These are phyloP conservation scores for Epistrophella euchroma DNA, from an alignment of 2,888 invertebrate genomes.

Conservation along the genomic window DNA sequence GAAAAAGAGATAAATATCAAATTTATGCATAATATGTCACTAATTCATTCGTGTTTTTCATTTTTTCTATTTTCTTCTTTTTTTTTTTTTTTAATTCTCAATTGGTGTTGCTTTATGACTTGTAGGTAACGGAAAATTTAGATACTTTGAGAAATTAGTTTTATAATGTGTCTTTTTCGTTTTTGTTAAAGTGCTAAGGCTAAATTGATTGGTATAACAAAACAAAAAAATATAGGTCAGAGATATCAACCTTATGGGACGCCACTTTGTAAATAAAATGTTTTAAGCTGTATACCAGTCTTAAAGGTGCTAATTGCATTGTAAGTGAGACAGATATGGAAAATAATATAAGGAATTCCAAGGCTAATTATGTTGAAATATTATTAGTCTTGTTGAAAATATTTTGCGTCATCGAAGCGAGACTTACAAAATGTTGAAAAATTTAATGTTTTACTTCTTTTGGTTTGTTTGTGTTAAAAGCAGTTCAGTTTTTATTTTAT, in stretches of 20 bases:
- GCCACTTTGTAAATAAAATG: neutral
- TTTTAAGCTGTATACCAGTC: neutral
- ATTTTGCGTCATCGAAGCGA: conserved; percentile 26
- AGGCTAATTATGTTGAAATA: conserved; percentile 45
- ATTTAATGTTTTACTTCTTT: neutral
- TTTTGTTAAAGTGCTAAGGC: conserved; percentile 13
- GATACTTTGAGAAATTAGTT: conserved; percentile 20
- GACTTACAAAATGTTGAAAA: conserved; percentile 7
- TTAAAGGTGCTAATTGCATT: conserved; percentile 61
- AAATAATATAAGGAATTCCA: conserved; percentile 58
- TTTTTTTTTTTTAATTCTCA: conserved; percentile 6
- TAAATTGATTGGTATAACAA: conserved; percentile 19
- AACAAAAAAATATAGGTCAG: conserved; percentile 58
- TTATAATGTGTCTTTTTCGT: neutral
- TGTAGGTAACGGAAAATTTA: conserved; percentile 60
- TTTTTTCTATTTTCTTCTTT: neutral
- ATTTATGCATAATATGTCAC: conserved; percentile 71
- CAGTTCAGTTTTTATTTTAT: neutral
- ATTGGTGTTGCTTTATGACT: conserved; percentile 10
- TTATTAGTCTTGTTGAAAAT: conserved; percentile 13
- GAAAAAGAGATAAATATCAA: conserved; percentile 59
- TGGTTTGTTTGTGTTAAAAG: conserved; percentile 1
- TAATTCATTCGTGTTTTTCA: conserved; percentile 54
- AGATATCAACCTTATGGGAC: conserved; percentile 59
- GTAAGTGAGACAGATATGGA: conserved; percentile 21